Evolutionary conservation across 1,140 invertebrate species (phyloP).

Genomic region (Aphelinus certus): DNA sequence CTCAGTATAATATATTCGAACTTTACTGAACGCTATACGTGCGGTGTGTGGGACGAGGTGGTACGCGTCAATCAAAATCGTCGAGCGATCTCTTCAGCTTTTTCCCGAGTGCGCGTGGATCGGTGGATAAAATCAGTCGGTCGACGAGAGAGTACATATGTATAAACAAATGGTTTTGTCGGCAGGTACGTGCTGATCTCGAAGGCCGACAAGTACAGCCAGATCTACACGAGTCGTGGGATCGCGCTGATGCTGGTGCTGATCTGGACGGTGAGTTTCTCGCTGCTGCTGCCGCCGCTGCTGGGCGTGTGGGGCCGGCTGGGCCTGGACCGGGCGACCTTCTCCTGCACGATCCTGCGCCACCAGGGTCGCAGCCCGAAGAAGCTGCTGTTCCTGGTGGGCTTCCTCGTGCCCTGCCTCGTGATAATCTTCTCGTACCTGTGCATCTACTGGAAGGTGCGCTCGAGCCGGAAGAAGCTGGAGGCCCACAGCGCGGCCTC

Average conservation of each 20-base stretch:
- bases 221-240: conserved; percentile 76
- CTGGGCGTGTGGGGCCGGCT: conserved; percentile 84
- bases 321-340: conserved; percentile 79
- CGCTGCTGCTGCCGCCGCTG: conserved; percentile 78
- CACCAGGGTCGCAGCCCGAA: conserved; percentile 84
- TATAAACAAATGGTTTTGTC: background rate
- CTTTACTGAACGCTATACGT: too few species aligned
- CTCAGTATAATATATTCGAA: too few species aligned
- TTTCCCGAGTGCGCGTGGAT: too few species aligned
- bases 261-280: conserved; percentile 75
- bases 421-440: conserved; percentile 86
- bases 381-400: conserved; percentile 84
- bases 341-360: conserved; percentile 86
- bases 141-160: too few species aligned
- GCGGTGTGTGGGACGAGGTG: too few species aligned
- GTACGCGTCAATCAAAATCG: too few species aligned
- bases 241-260: conserved; percentile 79
- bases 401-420: conserved; percentile 82
- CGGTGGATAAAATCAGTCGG: too few species aligned
- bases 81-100: too few species aligned
- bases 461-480: conserved; percentile 76
- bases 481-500: conserved; percentile 69
- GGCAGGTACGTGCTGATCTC: conserved; percentile 84
- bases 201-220: conserved; percentile 76
- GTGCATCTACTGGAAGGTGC: conserved; percentile 84